A percentile compares a stretch with the other conserved stretches of the same genome.
Evolutionary conservation across 2,113 vertebrate genomes (phyloP).

Genomic region (Phoenicopterus ruber): DNA sequence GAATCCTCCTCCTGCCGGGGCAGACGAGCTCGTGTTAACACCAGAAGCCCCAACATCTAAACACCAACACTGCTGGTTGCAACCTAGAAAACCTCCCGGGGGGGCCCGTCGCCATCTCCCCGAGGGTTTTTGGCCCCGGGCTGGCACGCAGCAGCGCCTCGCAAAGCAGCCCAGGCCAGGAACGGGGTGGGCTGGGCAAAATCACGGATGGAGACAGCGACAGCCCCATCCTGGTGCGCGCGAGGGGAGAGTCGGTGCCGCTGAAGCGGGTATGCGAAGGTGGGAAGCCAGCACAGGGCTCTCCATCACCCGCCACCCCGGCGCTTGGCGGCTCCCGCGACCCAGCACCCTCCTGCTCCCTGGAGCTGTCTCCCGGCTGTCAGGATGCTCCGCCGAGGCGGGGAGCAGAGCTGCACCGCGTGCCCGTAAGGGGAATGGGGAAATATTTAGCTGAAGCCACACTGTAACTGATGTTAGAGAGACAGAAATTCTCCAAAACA

Average conservation of each 20-base stretch:
- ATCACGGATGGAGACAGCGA: accelerated
- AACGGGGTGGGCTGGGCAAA: neutral
- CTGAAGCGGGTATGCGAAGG: accelerated
- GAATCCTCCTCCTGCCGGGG: slow-evolving; percentile 76
- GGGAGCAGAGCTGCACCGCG: neutral
- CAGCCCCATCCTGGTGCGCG: neutral
- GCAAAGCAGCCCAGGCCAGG: neutral
- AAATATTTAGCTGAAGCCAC: neutral
- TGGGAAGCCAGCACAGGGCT: neutral
- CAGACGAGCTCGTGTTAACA: accelerated
- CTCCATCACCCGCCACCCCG: accelerated
- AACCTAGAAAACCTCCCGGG: accelerated
- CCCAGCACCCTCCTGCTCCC: neutral
- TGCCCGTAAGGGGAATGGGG: accelerated
- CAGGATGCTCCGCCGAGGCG: accelerated
- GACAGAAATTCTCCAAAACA: neutral
- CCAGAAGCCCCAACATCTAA: neutral
- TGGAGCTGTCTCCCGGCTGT: accelerated
- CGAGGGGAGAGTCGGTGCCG: accelerated
- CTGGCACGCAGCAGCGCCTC: accelerated
- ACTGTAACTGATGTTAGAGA: neutral
- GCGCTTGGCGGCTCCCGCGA: neutral
- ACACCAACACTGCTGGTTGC: accelerated
- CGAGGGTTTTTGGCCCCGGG: neutral
- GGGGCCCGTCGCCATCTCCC: accelerated